Percentiles rank a stretch among this genome's conserved stretches.
Conservation (phyloP, 2,888 invertebrate genomes). For the Thelaira solivaga region DNA sequence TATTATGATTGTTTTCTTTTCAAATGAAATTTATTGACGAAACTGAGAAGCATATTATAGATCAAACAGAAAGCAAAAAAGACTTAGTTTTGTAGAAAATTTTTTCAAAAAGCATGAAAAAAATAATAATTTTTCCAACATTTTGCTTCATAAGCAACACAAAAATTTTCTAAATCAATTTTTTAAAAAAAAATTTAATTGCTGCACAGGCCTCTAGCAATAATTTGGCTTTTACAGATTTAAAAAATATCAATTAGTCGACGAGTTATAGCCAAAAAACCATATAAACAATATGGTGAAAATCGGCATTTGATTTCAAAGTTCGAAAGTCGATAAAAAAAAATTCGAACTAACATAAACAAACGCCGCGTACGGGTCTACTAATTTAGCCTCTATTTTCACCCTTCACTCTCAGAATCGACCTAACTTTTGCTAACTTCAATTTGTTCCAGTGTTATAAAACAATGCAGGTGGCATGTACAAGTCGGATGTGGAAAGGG, state of each 20-base stretch:
- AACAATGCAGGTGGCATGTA: too few species aligned
- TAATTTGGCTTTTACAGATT: slow-evolving; percentile 4
- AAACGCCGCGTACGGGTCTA: neutral
- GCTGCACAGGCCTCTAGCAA: neutral
- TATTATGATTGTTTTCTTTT: neutral
- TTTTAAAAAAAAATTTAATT: too few species aligned
- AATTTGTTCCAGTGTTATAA: neutral
- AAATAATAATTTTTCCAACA: too few species aligned
- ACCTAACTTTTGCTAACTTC: neutral
- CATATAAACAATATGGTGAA: too few species aligned
- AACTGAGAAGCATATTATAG: too few species aligned
- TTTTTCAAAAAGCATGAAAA: neutral
- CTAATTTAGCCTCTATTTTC: too few species aligned
- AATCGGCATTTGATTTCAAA: neutral
- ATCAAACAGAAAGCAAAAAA: neutral
- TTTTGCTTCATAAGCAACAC: neutral
- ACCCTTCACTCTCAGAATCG: neutral
- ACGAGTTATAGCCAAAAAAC: too few species aligned
- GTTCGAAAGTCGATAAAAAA: neutral
- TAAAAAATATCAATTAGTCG: neutral
- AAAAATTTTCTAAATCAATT: too few species aligned
- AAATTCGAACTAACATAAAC: neutral
- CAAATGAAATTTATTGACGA: too few species aligned
- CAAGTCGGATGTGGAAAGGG: too few species aligned
- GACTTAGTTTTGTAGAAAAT: neutral